Evolutionary conservation across 2,113 vertebrate species (phyloP).

Genomic region (Tragelaphus scriptus): DNA sequence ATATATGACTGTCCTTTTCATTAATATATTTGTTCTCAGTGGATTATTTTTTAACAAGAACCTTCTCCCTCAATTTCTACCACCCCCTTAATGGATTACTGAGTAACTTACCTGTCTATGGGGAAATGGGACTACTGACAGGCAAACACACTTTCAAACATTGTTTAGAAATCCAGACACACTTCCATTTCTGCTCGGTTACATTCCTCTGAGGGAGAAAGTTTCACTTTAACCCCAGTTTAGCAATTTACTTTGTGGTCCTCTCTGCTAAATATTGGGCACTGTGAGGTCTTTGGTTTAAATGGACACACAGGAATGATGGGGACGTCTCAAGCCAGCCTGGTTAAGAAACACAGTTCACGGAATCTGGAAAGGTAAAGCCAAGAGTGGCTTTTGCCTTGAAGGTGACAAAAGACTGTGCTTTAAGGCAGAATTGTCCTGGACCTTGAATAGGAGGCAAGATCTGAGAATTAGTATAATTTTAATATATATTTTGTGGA

Average conservation of each 20-base stretch:
- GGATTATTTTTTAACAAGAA: not conserved
- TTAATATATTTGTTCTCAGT: constrained; percentile 14
- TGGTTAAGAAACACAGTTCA: not conserved
- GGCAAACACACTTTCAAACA: constrained; percentile 26
- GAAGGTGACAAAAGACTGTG: not conserved
- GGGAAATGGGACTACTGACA: not conserved
- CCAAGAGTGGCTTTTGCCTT: not conserved
- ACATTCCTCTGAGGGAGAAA: not conserved
- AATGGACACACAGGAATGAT: not conserved
- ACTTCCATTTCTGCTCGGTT: not conserved
- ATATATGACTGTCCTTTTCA: not conserved
- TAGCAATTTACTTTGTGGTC: not conserved
- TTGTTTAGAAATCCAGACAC: constrained; percentile 12
- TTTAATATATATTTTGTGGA: not conserved
- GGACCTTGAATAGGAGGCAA: not conserved
- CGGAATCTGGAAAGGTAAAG: not conserved
- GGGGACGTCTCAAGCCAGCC: not conserved
- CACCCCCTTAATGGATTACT: not conserved
- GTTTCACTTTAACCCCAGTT: not conserved
- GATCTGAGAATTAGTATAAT: not conserved
- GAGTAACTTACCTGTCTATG: not conserved
- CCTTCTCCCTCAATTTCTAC: not conserved
- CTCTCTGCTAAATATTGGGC: not conserved
- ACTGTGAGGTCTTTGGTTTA: not conserved
- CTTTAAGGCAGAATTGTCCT: not conserved